A percentile compares a stretch with the other conserved stretches of the same genome.
phyloP scores from a whole-genome alignment of 2,113 vertebrate species.

The Phocoena phocoena region DNA sequence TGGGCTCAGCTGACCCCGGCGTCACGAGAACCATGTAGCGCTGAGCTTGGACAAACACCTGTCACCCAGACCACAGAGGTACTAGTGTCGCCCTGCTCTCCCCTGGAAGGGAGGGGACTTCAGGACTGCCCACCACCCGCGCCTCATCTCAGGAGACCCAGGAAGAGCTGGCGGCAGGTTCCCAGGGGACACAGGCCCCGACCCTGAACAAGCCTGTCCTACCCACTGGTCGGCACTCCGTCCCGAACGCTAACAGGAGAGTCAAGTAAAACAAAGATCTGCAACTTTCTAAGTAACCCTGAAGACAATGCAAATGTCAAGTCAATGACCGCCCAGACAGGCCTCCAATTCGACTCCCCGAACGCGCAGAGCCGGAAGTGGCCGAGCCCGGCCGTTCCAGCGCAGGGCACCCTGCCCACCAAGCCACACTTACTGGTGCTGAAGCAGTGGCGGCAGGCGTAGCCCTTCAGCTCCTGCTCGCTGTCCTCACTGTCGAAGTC shows the following conservation, averaged over 20 bases:
- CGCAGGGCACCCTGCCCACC: fast-evolving
- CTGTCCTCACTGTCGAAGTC: slow-evolving; percentile 99
- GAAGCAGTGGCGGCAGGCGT: slow-evolving; percentile 99
- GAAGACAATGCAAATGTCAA: not conserved
- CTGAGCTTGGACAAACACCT: not conserved
- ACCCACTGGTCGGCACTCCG: not conserved
- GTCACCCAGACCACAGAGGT: not conserved
- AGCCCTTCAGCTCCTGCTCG: slow-evolving; percentile 98
- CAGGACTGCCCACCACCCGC: fast-evolving
- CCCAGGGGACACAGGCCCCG: not conserved
- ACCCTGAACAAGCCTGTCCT: not conserved
- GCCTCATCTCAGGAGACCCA: too few species aligned
- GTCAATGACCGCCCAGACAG: not conserved
- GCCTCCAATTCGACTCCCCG: not conserved
- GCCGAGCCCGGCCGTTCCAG: not conserved
- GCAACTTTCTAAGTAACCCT: not conserved
- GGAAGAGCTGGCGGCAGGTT: not conserved
- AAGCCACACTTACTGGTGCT: slow-evolving; percentile 91
- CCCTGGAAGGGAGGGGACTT: not conserved
- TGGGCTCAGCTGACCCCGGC: not conserved
- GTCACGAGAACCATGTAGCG: not conserved
- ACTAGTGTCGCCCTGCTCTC: not conserved
- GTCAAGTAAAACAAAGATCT: not conserved
- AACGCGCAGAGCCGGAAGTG: fast-evolving
- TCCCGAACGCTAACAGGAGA: not conserved